phyloP scores from a whole-genome alignment of 2,888 invertebrate genomes.

The Nymphalis c-album region DNA sequence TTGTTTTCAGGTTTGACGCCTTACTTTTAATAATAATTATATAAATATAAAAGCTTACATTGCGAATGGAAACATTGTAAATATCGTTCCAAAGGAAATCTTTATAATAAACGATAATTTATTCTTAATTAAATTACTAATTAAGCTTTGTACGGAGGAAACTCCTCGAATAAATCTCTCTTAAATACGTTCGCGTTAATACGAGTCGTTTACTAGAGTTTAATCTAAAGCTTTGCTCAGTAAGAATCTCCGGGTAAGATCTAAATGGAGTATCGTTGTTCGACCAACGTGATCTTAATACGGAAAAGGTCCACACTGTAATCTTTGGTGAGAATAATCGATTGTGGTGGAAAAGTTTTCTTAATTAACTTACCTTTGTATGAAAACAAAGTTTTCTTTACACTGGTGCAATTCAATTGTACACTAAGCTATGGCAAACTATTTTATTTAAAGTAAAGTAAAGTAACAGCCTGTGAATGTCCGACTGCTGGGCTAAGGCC shows the following conservation, averaged over 20 bases:
- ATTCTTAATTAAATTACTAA: too few relatives aligned
- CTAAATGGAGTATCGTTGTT: slow-evolving; percentile 13
- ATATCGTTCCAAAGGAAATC: too few relatives aligned
- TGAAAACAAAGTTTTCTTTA: not conserved
- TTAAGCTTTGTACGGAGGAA: not conserved
- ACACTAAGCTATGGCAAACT: too few relatives aligned
- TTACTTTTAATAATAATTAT: too few relatives aligned
- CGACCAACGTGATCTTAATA: slow-evolving; percentile 7
- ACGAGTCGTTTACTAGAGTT: not conserved
- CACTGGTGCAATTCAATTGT: not conserved
- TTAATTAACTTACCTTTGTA: too few relatives aligned
- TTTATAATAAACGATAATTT: too few relatives aligned
- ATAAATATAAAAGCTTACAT: too few relatives aligned
- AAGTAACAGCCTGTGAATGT: too few relatives aligned
- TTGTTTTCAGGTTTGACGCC: too few relatives aligned
- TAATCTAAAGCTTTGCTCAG: slow-evolving; percentile 9
- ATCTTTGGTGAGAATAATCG: not conserved
- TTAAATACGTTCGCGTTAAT: slow-evolving; percentile 3
- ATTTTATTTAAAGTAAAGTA: too few relatives aligned
- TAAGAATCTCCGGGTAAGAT: not conserved
- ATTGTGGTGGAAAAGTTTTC: not conserved
- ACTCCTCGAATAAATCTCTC: not conserved
- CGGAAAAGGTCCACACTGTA: not conserved
- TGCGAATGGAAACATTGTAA: too few relatives aligned
- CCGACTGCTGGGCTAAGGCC: too few relatives aligned